Conservation (phyloP, 2,888 invertebrate genomes). For the Nineta flava region DNA sequence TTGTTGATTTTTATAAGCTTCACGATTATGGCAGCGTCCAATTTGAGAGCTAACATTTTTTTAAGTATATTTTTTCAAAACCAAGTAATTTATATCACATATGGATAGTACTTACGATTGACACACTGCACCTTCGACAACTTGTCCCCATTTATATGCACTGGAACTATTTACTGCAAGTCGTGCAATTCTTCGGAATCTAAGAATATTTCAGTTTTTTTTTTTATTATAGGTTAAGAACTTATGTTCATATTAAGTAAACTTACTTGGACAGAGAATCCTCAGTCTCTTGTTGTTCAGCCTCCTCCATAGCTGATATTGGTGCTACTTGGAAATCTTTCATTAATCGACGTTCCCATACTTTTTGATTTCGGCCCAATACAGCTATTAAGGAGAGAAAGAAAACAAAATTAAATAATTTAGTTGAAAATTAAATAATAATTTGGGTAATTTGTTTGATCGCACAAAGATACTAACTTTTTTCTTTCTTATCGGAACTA, state of each 20-base stretch:
- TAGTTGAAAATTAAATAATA: background rate
- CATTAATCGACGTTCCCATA: conserved; percentile 79
- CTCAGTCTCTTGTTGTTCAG: conserved; percentile 35
- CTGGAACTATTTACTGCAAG: conserved; percentile 53
- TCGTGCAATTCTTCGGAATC: conserved; percentile 59
- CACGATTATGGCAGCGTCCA: conserved; percentile 53
- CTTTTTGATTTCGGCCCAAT: conserved; percentile 59
- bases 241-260: background rate
- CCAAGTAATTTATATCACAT: background rate
- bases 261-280: conserved; percentile 36
- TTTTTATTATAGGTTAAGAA: background rate
- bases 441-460: background rate
- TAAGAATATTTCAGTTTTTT: conserved; percentile 13
- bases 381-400: conserved; percentile 33
- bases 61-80: background rate
- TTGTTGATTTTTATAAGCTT: conserved; percentile 57
- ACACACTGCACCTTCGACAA: conserved; percentile 39
- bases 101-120: conserved; percentile 33
- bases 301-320: conserved; percentile 42
- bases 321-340: conserved; percentile 78
- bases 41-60: conserved; percentile 50
- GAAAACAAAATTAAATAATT: background rate
- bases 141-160: conserved; percentile 59
- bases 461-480: conserved; percentile 34
- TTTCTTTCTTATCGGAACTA: conserved; percentile 54